Evolutionary conservation across 30 jellyfish, hydroid and myxozoan species (phyloP), one percentile per base, ranked within the genome.

Genomic region (Catostylus mosaicus): DNA sequence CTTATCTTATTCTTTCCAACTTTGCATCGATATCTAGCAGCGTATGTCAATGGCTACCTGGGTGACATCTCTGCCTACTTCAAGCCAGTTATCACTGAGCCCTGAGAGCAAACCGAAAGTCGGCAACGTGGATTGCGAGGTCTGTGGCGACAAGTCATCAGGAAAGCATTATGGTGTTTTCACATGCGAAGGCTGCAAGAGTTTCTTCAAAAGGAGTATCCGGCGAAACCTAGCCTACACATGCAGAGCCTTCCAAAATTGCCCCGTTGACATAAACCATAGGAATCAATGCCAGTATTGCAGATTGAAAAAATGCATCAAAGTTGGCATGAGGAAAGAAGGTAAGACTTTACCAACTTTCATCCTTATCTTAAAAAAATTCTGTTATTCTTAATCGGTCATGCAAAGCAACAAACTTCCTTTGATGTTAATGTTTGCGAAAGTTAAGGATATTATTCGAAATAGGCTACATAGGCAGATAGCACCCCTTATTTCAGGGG

Each of bases 171-270:
- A 93, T 70, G 98, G 98, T 10, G 98, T 93, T 23, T 86, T 79
- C 67, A 93, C 98, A 18, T 93, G 98, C 60, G 98, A 93, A 83
- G 98, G 98, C 30, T 92, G 98, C 89, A 92, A 92, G 57, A 92
- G 98, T 52, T 92, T 92, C 84, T 92, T 92, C 79, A 92, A 92
- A 51, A 86, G 98, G 66, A 92, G 98, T 67, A 82, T 92, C 9
- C 85, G 98, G 29, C 77, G 98, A 27, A 92, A 92, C 40, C 78
- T 92, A 35, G 94, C 98, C 3, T 92, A 92, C 83, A 81, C 98
- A 5, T 92, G 98, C 63, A 63, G 98, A 36, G 98, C 97, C n/a
- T 92, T 75, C 67, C 96, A 82, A 86, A 92, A 92, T 80, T 92
- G 98, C 75, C 95, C 98, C 35, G 90, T 92, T 1, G 98, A 92